Base-by-base conservation (phyloP, 1,140 invertebrate genomes). In the Parasteatoda tepidariorum region DNA sequence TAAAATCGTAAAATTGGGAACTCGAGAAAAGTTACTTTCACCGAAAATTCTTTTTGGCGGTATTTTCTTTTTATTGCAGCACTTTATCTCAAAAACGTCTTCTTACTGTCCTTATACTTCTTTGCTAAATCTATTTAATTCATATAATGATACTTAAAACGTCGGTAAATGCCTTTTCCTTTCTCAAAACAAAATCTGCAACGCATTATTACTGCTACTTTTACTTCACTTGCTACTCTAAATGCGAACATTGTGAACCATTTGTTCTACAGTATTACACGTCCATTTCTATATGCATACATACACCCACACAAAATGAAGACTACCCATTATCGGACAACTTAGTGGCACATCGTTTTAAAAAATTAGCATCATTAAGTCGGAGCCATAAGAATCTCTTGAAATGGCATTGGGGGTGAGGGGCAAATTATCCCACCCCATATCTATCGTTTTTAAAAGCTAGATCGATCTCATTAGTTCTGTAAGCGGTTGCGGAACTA, bases 321-420 rank as follows among this genome's bases (percentile, higher is more conserved):
- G 18, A 61, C 59, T 24, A 5, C 38, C 64, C 75, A 79, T 79
- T 79, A 79, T 79, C 75, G 75, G 75, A 33, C 75, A 68, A 57
- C 75, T 79, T 79, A 79, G 75, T 55, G 64, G 41, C 75, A 41
- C 75, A 55, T 67, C 62, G 30, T 67, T 79, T 67, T 79, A 66
- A 79, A 79, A 79, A 79, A 79, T 67, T 79, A 79, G 62, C 64
- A 79, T 68, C 75, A 79, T 79, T 79, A 79, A 79, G 62, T 79
- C 75, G 62, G 30, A n/a, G 13, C 26, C 75, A 79, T 79, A 67
- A 79, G 38, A 78, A 64, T 76, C 59, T 64, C 74, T 64, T 76
- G 74, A 79, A 79, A 79, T n/a, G 59, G 26, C 31, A 30, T 38
- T 30, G 11, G 24, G 48, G 64, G 31, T 38, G 68, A 61, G 22